phyloP scores from a whole-genome alignment of 2,113 vertebrate species.

The Oceanites oceanicus region DNA sequence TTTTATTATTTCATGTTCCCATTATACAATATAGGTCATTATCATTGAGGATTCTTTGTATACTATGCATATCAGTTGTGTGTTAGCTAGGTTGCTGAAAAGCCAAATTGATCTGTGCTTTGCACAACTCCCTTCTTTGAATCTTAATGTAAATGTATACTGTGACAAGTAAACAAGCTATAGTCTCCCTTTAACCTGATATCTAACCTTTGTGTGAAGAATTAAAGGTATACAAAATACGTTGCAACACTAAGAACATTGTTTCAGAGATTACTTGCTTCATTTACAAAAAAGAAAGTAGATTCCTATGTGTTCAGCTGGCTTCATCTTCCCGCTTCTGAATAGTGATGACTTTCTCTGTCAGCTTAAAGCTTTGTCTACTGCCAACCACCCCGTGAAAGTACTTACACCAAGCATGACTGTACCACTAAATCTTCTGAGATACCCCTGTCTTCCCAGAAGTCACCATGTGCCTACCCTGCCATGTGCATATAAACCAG shows the following conservation, averaged over 20 bases:
- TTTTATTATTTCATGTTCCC: background rate
- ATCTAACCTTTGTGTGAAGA: background rate
- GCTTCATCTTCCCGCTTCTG: background rate
- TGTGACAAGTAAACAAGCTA: background rate
- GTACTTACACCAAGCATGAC: background rate
- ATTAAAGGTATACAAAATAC: background rate
- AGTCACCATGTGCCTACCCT: background rate
- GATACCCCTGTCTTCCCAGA: background rate
- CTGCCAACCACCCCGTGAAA: background rate
- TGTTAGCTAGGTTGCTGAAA: background rate
- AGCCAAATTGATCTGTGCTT: background rate
- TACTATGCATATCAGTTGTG: background rate
- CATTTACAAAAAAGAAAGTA: background rate
- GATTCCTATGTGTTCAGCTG: background rate
- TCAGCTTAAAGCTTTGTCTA: background rate
- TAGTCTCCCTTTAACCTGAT: background rate
- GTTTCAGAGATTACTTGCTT: background rate
- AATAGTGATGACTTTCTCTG: background rate
- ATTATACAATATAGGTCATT: background rate
- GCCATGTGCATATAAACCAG: background rate
- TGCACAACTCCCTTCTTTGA: background rate
- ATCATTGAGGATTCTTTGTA: background rate
- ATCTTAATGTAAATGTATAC: background rate
- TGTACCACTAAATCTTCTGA: background rate
- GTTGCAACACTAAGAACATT: background rate